Evolutionary conservation across 2,113 vertebrate species (phyloP).

Genomic region (Zosterops hypoxanthus): DNA sequence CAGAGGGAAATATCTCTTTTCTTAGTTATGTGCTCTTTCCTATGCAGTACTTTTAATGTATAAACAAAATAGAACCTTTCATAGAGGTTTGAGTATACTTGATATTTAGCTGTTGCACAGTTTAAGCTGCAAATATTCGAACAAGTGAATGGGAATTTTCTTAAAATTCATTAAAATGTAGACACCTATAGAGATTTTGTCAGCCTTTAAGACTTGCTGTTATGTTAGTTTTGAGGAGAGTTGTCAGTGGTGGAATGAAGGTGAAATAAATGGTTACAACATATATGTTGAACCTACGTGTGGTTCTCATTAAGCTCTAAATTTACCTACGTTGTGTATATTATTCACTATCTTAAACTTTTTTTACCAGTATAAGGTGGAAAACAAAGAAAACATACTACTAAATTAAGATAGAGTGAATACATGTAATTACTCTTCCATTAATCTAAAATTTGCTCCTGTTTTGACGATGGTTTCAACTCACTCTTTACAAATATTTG

Average conservation of each 20-base stretch:
- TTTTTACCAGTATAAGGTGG: neutral
- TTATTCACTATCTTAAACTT: neutral
- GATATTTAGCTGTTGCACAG: neutral
- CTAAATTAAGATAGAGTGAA: neutral
- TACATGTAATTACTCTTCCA: neutral
- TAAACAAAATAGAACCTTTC: neutral
- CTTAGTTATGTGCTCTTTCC: rapidly evolving
- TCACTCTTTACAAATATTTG: neutral
- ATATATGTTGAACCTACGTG: rapidly evolving
- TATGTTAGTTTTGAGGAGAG: neutral
- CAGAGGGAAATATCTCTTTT: neutral
- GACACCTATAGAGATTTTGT: neutral
- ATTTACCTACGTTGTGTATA: neutral
- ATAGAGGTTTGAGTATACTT: neutral
- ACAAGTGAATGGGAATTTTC: neutral
- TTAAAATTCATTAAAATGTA: neutral
- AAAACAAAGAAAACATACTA: neutral
- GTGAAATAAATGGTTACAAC: neutral
- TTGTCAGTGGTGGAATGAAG: neutral
- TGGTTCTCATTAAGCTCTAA: neutral
- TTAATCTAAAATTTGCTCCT: neutral
- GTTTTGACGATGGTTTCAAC: neutral
- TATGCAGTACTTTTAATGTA: neutral
- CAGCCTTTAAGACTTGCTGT: neutral
- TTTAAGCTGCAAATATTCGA: neutral